phyloP scores from a whole-genome alignment of 2,113 vertebrate genomes.

The Vireo altiloquus region DNA sequence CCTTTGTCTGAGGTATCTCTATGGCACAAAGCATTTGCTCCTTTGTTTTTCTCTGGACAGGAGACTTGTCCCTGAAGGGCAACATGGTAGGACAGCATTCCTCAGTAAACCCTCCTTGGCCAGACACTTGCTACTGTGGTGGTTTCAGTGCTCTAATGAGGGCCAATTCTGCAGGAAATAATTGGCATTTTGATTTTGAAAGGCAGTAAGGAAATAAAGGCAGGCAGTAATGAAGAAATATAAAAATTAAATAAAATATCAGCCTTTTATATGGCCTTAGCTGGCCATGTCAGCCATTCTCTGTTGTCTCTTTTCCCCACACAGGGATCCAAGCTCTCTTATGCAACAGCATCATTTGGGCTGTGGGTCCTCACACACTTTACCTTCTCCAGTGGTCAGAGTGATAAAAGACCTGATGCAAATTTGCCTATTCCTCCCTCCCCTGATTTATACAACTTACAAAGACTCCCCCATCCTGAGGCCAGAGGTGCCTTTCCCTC shows the following conservation, averaged over 20 bases:
- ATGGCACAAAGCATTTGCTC: fast-evolving
- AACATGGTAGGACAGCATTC: background rate
- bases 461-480: background rate
- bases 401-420: background rate
- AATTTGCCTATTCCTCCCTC: background rate
- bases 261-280: background rate
- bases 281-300: background rate
- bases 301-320: background rate
- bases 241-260: background rate
- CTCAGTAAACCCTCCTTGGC: background rate
- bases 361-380: fast-evolving
- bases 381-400: background rate
- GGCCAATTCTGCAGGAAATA: background rate
- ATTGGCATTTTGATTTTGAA: background rate
- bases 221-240: background rate
- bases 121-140: background rate
- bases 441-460: background rate
- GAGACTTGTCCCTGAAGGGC: background rate
- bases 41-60: background rate
- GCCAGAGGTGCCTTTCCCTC: background rate
- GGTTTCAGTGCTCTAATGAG: background rate
- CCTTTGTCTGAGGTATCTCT: background rate
- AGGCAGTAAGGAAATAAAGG: background rate
- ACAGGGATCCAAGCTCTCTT: background rate
- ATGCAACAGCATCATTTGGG: background rate